Evolutionary conservation across 2,113 vertebrate species (phyloP).

Genomic region (Brevimyrus niger): DNA sequence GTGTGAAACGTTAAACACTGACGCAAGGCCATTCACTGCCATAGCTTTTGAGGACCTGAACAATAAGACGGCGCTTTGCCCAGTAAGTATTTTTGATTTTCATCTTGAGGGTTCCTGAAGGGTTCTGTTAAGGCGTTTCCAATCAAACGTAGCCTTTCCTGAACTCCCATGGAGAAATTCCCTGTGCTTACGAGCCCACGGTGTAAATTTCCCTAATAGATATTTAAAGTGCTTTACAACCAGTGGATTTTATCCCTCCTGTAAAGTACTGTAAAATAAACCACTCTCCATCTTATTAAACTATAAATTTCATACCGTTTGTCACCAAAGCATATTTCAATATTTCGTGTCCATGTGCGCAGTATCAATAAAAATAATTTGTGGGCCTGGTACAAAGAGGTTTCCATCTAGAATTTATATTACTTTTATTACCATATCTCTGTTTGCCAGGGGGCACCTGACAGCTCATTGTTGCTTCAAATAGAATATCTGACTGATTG

Average conservation of each 20-base stretch:
- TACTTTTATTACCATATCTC: conserved; percentile 7
- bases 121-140: conserved; percentile 30
- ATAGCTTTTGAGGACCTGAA: conserved; percentile 19
- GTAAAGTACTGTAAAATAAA: conserved; percentile 45
- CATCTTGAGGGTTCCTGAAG: conserved; percentile 32
- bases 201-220: conserved; percentile 46
- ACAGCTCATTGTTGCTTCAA: background rate
- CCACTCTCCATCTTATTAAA: conserved; percentile 54
- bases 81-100: conserved; percentile 35
- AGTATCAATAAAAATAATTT: conserved; percentile 37
- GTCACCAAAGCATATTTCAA: conserved; percentile 41
- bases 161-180: conserved; percentile 36
- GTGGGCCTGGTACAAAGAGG: conserved; percentile 5
- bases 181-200: conserved; percentile 27
- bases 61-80: conserved; percentile 40
- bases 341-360: conserved; percentile 35
- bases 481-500: background rate
- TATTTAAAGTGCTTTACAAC: conserved; percentile 43
- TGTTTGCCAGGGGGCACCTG: background rate
- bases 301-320: conserved; percentile 47
- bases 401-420: background rate
- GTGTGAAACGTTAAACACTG: background rate
- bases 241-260: conserved; percentile 33
- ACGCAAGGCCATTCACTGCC: background rate
- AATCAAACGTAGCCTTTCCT: conserved; percentile 38